Base-by-base conservation (phyloP, 2,113 vertebrate species). In the Actenoides hombroni region DNA sequence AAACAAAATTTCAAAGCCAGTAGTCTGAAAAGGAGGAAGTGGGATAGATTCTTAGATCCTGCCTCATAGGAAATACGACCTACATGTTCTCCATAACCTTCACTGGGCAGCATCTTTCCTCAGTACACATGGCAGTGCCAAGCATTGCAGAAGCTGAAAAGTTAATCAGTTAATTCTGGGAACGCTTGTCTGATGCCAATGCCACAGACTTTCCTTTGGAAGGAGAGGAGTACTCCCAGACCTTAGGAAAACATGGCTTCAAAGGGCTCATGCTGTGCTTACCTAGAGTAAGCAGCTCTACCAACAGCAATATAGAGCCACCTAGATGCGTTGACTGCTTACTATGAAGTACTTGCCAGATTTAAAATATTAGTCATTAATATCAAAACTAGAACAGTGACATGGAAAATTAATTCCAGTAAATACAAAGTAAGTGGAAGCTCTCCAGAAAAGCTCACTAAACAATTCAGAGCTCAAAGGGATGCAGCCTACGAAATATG, bases 11-110 rank as follows among this genome's bases (percentile, higher is more conserved):
- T 92, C 40, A 48, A 63, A 87, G 57, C 4, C 51, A 83, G 24
- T 33, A 60, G 48, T 26, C n/a, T 33, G 16, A 49, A 84, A 84
- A 88, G 17, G 4, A 84, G 15, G 5, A 59, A 77, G 4, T 31
- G 9, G 17, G 48, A 71, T 3, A 57, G 53, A 49, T 81, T 53
- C 71, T 67, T 37, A 81, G 21, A 25, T 64, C 42, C 37, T 64
- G 20, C 31, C 13, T 81, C 42, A 59, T 3, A 1, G 2, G 16
- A 39, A 29, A 76, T 24, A 39, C 0, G 13, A 16, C 21, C 8
- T 86, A 92, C 39, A 29, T 4, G 8, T 70, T 83, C 33, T 63
- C 46, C n/a, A 56, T 24, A 63, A 48, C 8, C 44, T 59, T 53
- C 15, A 44, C 0, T 11, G 7, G 13, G 15, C 26, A 94, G 64